These are phyloP conservation scores for Centropus unirufus DNA, from an alignment of 2,113 vertebrate genomes.

Conservation along the genomic window DNA sequence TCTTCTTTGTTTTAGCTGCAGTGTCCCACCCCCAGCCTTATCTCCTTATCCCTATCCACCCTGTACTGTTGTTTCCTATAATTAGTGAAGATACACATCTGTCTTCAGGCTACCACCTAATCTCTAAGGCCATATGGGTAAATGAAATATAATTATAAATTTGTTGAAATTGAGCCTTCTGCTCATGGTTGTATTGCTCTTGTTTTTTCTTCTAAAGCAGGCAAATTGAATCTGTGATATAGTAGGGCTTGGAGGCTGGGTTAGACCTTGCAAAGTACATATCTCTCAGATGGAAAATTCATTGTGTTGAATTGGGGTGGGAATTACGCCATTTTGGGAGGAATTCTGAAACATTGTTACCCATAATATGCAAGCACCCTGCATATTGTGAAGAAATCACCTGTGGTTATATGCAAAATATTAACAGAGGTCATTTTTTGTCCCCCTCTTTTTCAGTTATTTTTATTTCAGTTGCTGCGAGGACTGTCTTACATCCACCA, in stretches of 20 bases:
- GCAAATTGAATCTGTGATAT: not conserved
- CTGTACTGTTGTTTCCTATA: slow-evolving; percentile 41
- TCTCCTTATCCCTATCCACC: slow-evolving; percentile 7
- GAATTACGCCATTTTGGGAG: not conserved
- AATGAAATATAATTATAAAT: slow-evolving; percentile 56
- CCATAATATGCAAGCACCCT: slow-evolving; percentile 28
- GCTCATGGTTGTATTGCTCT: slow-evolving; percentile 48
- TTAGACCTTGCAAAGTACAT: slow-evolving; percentile 8
- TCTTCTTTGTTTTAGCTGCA: slow-evolving; percentile 41
- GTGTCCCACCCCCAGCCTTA: slow-evolving; percentile 28
- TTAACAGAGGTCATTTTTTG: slow-evolving; percentile 75
- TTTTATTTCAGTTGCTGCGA: slow-evolving; percentile 95
- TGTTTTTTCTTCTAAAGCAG: slow-evolving; percentile 36
- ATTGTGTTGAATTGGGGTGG: slow-evolving; percentile 26
- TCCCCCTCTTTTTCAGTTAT: slow-evolving; percentile 85
- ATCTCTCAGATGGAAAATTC: slow-evolving; percentile 23
- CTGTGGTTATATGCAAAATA: slow-evolving; percentile 67
- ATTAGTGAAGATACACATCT: slow-evolving; percentile 70
- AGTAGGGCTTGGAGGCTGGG: not conserved
- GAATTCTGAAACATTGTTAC: slow-evolving; percentile 46
- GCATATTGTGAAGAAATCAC: slow-evolving; percentile 60
- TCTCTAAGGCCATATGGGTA: slow-evolving; percentile 63
- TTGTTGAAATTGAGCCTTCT: slow-evolving; percentile 43
- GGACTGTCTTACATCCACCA: slow-evolving; percentile 97
- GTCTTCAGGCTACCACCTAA: slow-evolving; percentile 66